phyloP scores from a whole-genome alignment of 2,113 vertebrate species.

The Phrynocephalus versicolor region DNA sequence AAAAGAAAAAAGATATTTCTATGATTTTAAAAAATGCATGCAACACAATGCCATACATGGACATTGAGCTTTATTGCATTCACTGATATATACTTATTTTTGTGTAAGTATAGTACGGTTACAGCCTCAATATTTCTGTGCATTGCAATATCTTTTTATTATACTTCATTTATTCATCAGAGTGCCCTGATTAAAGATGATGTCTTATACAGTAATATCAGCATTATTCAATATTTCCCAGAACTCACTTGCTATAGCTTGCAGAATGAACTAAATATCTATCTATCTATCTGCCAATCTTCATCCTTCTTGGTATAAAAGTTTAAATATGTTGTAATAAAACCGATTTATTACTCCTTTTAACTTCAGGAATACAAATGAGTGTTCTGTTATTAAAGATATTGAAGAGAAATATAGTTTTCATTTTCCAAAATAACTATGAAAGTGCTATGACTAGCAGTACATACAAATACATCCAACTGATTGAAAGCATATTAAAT shows the following conservation, averaged over 20 bases:
- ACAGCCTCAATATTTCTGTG: not conserved
- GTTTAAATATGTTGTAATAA: conserved; percentile 34
- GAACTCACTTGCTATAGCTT: conserved; percentile 6
- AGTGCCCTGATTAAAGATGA: not conserved
- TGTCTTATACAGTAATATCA: conserved; percentile 9
- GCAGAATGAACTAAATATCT: conserved; percentile 2
- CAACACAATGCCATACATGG: no score
- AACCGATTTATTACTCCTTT: conserved; percentile 8
- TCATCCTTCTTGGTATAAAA: conserved; percentile 5
- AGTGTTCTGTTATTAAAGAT: conserved; percentile 8
- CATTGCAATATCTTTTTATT: not conserved
- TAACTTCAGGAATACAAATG: conserved; percentile 22
- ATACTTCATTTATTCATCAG: not conserved
- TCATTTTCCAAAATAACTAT: conserved; percentile 20
- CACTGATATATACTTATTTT: not conserved
- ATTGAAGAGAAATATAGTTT: conserved; percentile 13
- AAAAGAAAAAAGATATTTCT: not conserved
- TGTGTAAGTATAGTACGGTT: not conserved
- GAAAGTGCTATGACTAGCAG: not conserved
- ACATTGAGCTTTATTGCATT: not conserved
- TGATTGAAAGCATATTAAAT: conserved; percentile 29
- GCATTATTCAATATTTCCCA: conserved; percentile 17
- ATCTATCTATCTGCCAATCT: conserved; percentile 12
- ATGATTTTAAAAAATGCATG: not conserved
- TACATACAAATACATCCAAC: conserved; percentile 6